Evolutionary conservation across 2,888 invertebrate species (phyloP).

Genomic region (Phrixothrix hirtus): DNA sequence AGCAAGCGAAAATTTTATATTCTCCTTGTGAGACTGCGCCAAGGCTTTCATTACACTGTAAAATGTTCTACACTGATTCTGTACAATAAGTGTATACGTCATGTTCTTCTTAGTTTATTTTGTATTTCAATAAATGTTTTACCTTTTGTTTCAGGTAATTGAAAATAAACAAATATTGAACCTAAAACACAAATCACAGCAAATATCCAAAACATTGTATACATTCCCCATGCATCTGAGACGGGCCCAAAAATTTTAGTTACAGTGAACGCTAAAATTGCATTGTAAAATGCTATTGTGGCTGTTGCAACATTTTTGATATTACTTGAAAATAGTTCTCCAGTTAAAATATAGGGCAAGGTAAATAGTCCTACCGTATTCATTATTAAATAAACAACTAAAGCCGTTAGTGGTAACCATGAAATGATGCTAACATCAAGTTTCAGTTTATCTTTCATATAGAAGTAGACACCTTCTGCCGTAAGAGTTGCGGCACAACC

Average conservation of each 20-base stretch:
- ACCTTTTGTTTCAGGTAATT: constrained; percentile 60
- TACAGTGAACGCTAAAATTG: constrained; percentile 61
- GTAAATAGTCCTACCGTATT: constrained; percentile 65
- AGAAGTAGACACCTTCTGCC: constrained; percentile 59
- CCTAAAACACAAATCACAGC: constrained; percentile 61
- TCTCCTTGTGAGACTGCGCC: too few species aligned
- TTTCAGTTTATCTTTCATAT: constrained; percentile 41
- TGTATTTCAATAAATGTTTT: too few species aligned
- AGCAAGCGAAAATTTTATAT: too few species aligned
- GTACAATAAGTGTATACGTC: too few species aligned
- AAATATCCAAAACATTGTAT: constrained; percentile 64
- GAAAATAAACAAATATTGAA: constrained; percentile 60
- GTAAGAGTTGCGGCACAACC: constrained; percentile 61
- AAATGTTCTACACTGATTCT: too few species aligned
- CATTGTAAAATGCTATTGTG: constrained; percentile 61
- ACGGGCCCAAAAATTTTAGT: constrained; percentile 64
- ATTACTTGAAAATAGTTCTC: constrained; percentile 66
- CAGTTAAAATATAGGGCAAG: constrained; percentile 64
- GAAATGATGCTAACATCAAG: constrained; percentile 54
- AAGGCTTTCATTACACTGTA: too few species aligned
- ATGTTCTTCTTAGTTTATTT: too few species aligned
- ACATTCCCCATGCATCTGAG: constrained; percentile 61
- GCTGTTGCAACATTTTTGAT: constrained; percentile 66
- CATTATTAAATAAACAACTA: constrained; percentile 62
- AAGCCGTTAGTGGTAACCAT: constrained; percentile 60